Evolutionary conservation across 1,140 invertebrate species (phyloP), one percentile per base, ranked within the genome.

Genomic region (Heliothis subflexa): DNA sequence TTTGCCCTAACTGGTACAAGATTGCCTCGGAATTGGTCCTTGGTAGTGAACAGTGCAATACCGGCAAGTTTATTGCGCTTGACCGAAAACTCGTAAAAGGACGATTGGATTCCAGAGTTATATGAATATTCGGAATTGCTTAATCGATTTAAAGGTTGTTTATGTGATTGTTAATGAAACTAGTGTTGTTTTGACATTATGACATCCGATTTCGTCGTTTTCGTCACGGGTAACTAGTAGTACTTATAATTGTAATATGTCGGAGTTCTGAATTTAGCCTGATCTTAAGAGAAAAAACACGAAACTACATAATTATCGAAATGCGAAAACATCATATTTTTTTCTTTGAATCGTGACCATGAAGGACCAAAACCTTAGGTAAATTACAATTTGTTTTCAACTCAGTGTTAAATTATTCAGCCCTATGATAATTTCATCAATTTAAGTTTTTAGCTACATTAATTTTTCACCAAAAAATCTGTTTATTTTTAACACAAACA

Each of bases 401-500:
- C 33, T 16, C 61, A 2, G 45, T 68, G 64, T 14, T 25, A 49
- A 68, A 21, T 49, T 68, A 49, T 21, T 12, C 45, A 49, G 7
- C 40, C 16, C 45, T 50, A 18, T 49, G 40, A 47, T 66, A 66
- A 49, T 68, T 45, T 21, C 1, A 14, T 66, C 3, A 13, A 64
- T 45, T 68, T 68, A 13, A 28, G 47, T 10, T 28, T 52, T 70
- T 49, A 50, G 7, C 13, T 12, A 13, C 13, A 14, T 62, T 28
- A n/a, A 52, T 25, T 28, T 50, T 70, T 49, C 13, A 12, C 3
- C n/a, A 21, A 45, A 7, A 47, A 66, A 55, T 18, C 16, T 21
- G 40, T 28, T 70, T 68, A 68, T 68, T 70, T 52, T 25, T 52
- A 28, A 25, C 13, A 16, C 66, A 70, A 70, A 70, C 47, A 70